Conservation (phyloP, 2,888 invertebrate species). For the Dyspetes luteomarginatus region DNA sequence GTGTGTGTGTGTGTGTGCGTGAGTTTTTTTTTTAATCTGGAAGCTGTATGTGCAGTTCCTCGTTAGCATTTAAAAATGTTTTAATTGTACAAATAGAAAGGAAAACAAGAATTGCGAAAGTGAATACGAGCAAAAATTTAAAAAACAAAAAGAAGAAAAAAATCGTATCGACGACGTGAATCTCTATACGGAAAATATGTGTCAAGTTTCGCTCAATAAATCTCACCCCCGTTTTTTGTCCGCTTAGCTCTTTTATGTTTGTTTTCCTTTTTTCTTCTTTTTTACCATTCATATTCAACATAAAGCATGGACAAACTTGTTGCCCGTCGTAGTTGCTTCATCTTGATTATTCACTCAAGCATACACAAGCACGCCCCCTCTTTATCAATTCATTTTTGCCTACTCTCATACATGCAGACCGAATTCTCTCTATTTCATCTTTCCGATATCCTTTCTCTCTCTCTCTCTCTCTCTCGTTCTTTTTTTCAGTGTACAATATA, state of each 20-base stretch:
- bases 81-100: constrained; percentile 75
- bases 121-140: constrained; percentile 75
- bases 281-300: constrained; percentile 33
- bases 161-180: constrained; percentile 69
- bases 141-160: no score
- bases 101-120: constrained; percentile 73
- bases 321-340: constrained; percentile 63
- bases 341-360: constrained; percentile 57
- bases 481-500: constrained; percentile 75
- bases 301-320: constrained; percentile 61
- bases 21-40: constrained; percentile 63
- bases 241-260: constrained; percentile 13
- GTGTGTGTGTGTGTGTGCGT: constrained; percentile 62
- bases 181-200: constrained; percentile 41
- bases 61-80: constrained; percentile 72
- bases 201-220: constrained; percentile 46
- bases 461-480: constrained; percentile 41
- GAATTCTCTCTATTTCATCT: constrained; percentile 50
- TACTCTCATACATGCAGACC: constrained; percentile 64
- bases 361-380: constrained; percentile 63
- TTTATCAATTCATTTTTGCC: constrained; percentile 63
- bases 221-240: constrained; percentile 38
- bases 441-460: constrained; percentile 29
- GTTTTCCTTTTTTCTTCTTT: constrained; percentile 8
- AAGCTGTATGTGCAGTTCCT: constrained; percentile 72